A percentile compares a stretch with the other conserved stretches of the same genome.
Conservation (phyloP, 2,113 vertebrate species). For the Takifugu bimaculatus region DNA sequence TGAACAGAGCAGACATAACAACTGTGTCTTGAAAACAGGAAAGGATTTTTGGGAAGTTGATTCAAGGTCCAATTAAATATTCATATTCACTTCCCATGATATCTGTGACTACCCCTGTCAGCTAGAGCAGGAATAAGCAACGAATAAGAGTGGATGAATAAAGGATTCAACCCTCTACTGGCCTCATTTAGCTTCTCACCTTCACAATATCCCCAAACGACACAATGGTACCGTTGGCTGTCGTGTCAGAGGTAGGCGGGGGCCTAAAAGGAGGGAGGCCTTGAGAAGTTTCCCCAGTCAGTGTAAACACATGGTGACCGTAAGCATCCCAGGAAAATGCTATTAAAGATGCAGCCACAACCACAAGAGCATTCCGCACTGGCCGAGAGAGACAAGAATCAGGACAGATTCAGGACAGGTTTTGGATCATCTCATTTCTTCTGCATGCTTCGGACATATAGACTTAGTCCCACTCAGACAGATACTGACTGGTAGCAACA, state of each 20-base stretch:
- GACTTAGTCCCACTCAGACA: neutral
- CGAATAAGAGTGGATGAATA: neutral
- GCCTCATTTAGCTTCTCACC: slow-evolving; percentile 56
- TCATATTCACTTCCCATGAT: no score
- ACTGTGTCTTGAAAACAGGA: neutral
- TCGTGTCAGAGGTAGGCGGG: slow-evolving; percentile 77
- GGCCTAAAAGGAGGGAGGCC: slow-evolving; percentile 79
- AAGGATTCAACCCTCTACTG: neutral
- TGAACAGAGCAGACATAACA: slow-evolving; percentile 46
- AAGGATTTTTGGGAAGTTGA: slow-evolving; percentile 17
- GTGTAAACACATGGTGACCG: slow-evolving; percentile 77
- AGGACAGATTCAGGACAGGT: neutral
- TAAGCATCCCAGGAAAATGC: slow-evolving; percentile 82
- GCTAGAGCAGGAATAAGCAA: no score
- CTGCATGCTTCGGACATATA: neutral
- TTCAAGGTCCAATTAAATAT: neutral
- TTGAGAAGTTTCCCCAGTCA: slow-evolving; percentile 80
- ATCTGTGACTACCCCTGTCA: no score
- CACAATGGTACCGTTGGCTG: slow-evolving; percentile 74
- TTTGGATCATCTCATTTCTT: no score
- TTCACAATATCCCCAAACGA: slow-evolving; percentile 80
- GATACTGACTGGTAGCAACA: slow-evolving; percentile 80
- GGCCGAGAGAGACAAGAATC: neutral
- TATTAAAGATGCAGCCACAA: slow-evolving; percentile 81
- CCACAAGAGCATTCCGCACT: slow-evolving; percentile 88